Evolutionary conservation across 2,888 invertebrate genomes (phyloP).

Genomic region (Drosophila austrosaltans): DNA sequence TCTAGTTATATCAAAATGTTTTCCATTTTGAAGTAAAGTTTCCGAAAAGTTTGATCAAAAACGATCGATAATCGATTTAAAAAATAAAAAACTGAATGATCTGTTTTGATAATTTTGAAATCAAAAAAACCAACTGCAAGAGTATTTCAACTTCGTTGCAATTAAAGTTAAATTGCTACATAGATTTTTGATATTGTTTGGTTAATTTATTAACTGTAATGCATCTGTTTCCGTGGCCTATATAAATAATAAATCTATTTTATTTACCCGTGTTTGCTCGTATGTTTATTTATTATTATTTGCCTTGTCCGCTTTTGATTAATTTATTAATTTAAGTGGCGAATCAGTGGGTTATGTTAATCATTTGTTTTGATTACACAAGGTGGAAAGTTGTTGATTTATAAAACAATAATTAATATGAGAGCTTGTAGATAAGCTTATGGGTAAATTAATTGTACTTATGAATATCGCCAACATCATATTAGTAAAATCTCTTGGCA

Average conservation of each 20-base stretch:
- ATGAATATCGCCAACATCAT: neutral
- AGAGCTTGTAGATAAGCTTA: neutral
- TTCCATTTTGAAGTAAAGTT: too few species aligned
- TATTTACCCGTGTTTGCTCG: constrained; percentile 31
- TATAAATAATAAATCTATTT: constrained; percentile 52
- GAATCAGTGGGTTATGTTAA: constrained; percentile 20
- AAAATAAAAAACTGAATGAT: too few species aligned
- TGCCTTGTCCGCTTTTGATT: constrained; percentile 37
- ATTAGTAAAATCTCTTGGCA: constrained; percentile 18
- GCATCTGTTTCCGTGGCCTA: constrained; percentile 25
- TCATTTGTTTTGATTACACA: constrained; percentile 21
- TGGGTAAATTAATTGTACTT: constrained; percentile 4
- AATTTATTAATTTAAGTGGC: constrained; percentile 50
- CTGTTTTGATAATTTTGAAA: too few species aligned
- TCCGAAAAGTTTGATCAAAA: too few species aligned
- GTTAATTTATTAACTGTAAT: constrained; percentile 16
- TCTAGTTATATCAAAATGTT: too few species aligned
- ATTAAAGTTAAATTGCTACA: neutral
- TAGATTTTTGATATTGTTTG: neutral
- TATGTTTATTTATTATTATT: constrained; percentile 25
- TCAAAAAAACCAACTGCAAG: neutral
- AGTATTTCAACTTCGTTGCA: neutral
- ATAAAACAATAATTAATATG: constrained; percentile 1
- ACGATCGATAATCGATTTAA: too few species aligned
- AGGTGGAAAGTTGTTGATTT: constrained; percentile 14